phyloP scores from a whole-genome alignment of 2,113 vertebrate species.

The Pelecanus crispus region DNA sequence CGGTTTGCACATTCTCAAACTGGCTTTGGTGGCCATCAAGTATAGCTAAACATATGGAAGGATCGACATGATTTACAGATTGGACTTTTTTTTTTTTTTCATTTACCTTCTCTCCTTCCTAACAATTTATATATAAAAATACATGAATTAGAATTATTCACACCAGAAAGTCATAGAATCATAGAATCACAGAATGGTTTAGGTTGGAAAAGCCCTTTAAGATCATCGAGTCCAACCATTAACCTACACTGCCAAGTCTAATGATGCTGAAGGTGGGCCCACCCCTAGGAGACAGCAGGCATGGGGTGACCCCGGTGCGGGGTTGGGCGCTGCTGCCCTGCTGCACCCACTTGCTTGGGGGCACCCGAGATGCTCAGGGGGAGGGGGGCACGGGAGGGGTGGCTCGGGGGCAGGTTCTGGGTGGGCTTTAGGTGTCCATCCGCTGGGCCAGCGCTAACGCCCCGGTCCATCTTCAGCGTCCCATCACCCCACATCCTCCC shows the following conservation, averaged over 20 bases:
- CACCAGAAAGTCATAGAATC: background rate
- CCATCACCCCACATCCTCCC: no score
- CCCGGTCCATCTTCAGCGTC: no score
- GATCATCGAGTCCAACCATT: no score
- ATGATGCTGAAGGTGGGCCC: fast-evolving
- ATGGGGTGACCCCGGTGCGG: fast-evolving
- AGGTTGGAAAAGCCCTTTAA: no score
- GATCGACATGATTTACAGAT: no score
- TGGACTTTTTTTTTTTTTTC: fast-evolving
- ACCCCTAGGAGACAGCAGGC: background rate
- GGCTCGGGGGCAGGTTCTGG: background rate
- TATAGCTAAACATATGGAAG: fast-evolving
- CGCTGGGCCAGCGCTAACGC: background rate
- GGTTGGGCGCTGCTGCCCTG: background rate
- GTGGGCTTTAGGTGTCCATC: background rate
- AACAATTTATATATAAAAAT: fast-evolving
- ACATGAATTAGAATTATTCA: fast-evolving
- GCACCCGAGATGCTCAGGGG: background rate
- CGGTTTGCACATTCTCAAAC: background rate
- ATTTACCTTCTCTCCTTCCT: background rate
- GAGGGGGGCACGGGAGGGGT: background rate
- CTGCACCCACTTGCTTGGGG: background rate
- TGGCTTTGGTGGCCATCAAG: background rate
- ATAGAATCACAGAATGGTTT: no score
- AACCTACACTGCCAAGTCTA: no score